Evolutionary conservation across 2,797 vertebrate genomes (phyloP), one percentile per base, ranked within the genome.

Genomic region (Gallinago solitaria): DNA sequence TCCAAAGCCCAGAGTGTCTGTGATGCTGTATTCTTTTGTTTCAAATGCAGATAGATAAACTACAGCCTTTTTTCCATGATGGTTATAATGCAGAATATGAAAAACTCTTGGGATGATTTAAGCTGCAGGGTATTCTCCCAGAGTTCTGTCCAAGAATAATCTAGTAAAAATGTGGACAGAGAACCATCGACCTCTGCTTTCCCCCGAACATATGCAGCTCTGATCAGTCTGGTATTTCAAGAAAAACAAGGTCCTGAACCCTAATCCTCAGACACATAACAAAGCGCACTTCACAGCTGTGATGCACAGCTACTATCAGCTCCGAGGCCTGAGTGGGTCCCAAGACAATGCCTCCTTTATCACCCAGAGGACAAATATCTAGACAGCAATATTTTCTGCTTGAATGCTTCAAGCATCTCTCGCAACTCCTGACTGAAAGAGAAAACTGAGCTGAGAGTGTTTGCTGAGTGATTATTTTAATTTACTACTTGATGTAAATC

Each of bases 381-480:
- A 98, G 98, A 99, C 98, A 99, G 98, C 98, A 98, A 99, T 99
- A 99, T 99, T 99, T 99, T 99, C 98, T 98, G 98, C 98, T 98
- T 98, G 98, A 98, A 97, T 98, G 98, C 98, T 98, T 98, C 96
- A 97, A 98, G 98, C 98, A 98, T 98, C 98, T 98, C 97, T 83
- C 56, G 80, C 98, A 98, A 98, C 98, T 98, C 97, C 98, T 98
- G 98, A 97, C 97, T 98, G 98, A 98, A 98, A 98, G 97, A 97
- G 98, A 98, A 98, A 98, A 98, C 97, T 98, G 98, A 98, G 98
- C 98, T 95, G 96, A 94, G 98, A 98, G 98, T 99, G 98, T 98
- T 99, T 98, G 97, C 97, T 98, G 98, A 99, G 98, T 99, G 98
- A 99, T 99, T 99, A 99, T 99, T 99, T 98, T 99, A 99, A 99